Evolutionary conservation across 2,797 vertebrate species (phyloP).

Genomic region (Pipistrellus kuhlii): DNA sequence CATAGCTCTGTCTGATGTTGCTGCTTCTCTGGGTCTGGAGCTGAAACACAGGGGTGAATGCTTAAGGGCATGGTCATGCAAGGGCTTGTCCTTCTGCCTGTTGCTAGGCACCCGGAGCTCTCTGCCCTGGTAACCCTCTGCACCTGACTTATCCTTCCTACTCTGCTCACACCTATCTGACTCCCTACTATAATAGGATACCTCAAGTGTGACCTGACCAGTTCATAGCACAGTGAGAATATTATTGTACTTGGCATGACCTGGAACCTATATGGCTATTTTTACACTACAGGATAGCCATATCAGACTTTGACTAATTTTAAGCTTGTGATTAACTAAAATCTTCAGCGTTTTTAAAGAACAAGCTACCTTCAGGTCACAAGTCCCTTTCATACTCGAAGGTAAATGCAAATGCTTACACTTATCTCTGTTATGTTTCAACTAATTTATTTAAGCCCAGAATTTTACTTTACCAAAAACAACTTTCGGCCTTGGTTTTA

Average conservation of each 20-base stretch:
- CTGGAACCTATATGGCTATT: neutral
- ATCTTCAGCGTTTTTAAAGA: conserved; percentile 16
- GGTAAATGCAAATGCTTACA: neutral
- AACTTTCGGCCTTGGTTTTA: conserved; percentile 37
- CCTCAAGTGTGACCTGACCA: neutral
- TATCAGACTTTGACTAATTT: neutral
- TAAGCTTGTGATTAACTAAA: conserved; percentile 43
- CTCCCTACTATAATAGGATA: neutral
- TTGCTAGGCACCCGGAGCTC: neutral
- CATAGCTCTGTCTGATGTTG: neutral
- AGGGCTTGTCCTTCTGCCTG: neutral
- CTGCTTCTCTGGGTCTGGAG: neutral
- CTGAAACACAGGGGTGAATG: neutral
- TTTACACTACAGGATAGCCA: neutral
- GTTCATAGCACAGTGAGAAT: neutral
- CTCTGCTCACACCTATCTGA: neutral
- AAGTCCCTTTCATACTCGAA: neutral
- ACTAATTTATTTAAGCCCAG: neutral
- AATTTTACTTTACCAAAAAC: conserved; percentile 44
- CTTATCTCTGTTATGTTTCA: conserved; percentile 5
- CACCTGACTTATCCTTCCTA: neutral
- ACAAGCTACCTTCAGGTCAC: neutral
- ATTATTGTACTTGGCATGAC: neutral
- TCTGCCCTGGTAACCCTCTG: neutral
- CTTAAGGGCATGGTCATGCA: neutral